Evolutionary conservation across 2,888 invertebrate genomes (phyloP).

Genomic region (Mythimna ferrago): DNA sequence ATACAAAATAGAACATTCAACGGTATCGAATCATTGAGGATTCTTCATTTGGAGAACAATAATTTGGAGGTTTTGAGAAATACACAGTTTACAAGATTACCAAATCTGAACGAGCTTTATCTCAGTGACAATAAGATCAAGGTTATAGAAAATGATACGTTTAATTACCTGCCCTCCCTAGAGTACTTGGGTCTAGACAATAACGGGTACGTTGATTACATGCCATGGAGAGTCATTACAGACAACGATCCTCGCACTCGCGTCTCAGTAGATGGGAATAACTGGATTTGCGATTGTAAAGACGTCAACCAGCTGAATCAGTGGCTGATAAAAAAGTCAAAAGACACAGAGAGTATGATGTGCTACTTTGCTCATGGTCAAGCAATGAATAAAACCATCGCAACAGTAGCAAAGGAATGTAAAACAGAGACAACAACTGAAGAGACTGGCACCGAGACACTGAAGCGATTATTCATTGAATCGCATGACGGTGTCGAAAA

Average conservation of each 20-base stretch:
- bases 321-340: slow-evolving; percentile 93
- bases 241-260: slow-evolving; percentile 92
- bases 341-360: slow-evolving; percentile 92
- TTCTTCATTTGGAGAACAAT: slow-evolving; percentile 95
- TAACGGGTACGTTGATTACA: slow-evolving; percentile 94
- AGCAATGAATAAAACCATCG: slow-evolving; percentile 88
- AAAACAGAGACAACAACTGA: slow-evolving; percentile 92
- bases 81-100: slow-evolving; percentile 94
- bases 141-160: slow-evolving; percentile 94
- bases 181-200: slow-evolving; percentile 94
- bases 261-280: slow-evolving; percentile 94
- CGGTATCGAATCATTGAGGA: slow-evolving; percentile 93
- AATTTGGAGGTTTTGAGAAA: slow-evolving; percentile 93
- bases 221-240: slow-evolving; percentile 93
- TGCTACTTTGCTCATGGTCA: slow-evolving; percentile 91
- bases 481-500: slow-evolving; percentile 92
- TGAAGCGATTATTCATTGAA: slow-evolving; percentile 91
- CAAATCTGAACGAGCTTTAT: slow-evolving; percentile 94
- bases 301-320: slow-evolving; percentile 93
- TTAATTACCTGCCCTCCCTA: slow-evolving; percentile 93
- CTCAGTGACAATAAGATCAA: slow-evolving; percentile 94
- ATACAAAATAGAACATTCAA: slow-evolving; percentile 96
- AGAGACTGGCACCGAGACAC: slow-evolving; percentile 91
- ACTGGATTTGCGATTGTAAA: slow-evolving; percentile 96
- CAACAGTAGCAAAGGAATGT: slow-evolving; percentile 89